Conservation (phyloP, 1,140 invertebrate genomes). For the Drosophila ficusphila region DNA sequence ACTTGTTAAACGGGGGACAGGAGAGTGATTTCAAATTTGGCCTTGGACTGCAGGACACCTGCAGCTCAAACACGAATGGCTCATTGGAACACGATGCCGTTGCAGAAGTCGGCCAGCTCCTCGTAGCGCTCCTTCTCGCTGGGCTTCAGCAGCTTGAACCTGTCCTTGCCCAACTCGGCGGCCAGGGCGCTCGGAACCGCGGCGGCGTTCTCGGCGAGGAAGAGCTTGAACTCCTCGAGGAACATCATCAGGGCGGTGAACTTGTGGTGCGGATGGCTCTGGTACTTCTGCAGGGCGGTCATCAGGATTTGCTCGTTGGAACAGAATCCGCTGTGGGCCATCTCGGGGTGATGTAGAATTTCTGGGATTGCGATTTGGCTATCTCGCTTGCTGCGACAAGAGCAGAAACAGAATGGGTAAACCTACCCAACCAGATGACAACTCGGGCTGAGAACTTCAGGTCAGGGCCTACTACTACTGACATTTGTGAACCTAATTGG, state of each 20-base stretch:
- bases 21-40: neutral
- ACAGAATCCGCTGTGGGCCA: conserved; percentile 37
- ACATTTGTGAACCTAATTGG: conserved; percentile 64
- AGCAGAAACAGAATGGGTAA: neutral
- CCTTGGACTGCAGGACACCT: neutral
- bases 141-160: conserved; percentile 2
- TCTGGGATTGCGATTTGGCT: neutral
- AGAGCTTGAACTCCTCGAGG: conserved; percentile 28
- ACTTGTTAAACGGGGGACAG: neutral
- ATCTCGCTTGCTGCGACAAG: neutral
- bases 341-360: neutral
- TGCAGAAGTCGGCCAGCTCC: neutral
- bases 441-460: conserved; percentile 2
- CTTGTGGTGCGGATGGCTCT: neutral
- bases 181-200: no score
- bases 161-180: neutral
- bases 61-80: neutral
- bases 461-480: conserved; percentile 19
- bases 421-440: conserved; percentile 8
- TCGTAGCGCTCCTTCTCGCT: neutral
- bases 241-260: conserved; percentile 27
- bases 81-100: neutral
- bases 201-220: conserved; percentile 15
- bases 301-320: conserved; percentile 41
- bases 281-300: conserved; percentile 12